A percentile compares a stretch with the other conserved stretches of the same genome.
Conservation (phyloP, 2,797 vertebrate species). For the Melanotaenia boesemani region DNA sequence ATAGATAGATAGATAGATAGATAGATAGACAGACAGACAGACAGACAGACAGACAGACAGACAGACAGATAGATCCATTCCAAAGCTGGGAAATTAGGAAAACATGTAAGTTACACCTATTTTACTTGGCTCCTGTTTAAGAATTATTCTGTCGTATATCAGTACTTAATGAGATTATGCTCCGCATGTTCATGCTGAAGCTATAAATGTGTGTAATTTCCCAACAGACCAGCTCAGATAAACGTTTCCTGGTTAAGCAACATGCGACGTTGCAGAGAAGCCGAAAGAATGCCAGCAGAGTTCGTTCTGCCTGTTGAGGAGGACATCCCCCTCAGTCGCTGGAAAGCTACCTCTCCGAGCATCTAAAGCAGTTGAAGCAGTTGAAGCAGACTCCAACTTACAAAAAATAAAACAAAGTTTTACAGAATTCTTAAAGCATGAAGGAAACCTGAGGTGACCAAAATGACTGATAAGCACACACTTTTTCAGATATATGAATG, state of each 20-base stretch:
- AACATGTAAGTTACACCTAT: background rate
- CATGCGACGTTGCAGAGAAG: constrained; percentile 62
- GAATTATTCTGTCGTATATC: background rate
- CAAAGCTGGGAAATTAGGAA: background rate
- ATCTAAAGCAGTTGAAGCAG: background rate
- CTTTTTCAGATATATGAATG: background rate
- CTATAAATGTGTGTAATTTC: constrained; percentile 9
- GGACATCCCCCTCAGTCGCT: background rate
- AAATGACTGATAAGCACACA: background rate
- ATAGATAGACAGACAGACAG: too few species aligned
- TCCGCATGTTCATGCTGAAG: background rate
- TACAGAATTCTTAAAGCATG: background rate
- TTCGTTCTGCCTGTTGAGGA: background rate
- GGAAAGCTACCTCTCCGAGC: background rate
- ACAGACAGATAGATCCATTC: too few species aligned
- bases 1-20: too few species aligned
- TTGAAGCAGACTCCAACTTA: background rate
- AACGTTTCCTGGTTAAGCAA: constrained; percentile 82
- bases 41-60: too few species aligned
- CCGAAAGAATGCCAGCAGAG: constrained; percentile 13
- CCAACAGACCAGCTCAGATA: constrained; percentile 82
- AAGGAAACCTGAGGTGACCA: background rate
- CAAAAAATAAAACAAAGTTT: background rate
- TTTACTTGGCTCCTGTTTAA: background rate
- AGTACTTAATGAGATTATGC: background rate